A percentile compares a stretch with the other conserved stretches of the same genome.
Evolutionary conservation across 23 tunicate species (phyloP).

Genomic region (Trididemnum miniatum): DNA sequence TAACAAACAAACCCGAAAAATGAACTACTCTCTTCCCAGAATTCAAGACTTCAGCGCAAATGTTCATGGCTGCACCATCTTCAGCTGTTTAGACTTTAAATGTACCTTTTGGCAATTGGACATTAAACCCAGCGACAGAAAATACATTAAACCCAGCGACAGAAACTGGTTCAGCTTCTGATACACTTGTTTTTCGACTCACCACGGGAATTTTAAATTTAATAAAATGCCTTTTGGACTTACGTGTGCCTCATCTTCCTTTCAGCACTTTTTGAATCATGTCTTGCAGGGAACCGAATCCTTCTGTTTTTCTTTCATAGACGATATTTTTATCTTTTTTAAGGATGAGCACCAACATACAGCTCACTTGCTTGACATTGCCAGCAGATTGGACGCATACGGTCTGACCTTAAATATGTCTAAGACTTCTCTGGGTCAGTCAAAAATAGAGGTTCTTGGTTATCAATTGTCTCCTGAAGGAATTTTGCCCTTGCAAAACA

Average conservation of each 20-base stretch:
- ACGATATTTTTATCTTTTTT: neutral
- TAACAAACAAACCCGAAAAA: neutral
- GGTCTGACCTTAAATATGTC: neutral
- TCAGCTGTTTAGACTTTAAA: conserved; percentile 1
- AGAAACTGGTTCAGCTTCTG: too few relatives aligned
- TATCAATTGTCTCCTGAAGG: neutral
- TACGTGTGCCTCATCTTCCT: neutral
- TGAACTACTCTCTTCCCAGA: neutral
- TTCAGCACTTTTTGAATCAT: neutral
- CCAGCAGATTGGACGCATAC: neutral
- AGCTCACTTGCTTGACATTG: neutral
- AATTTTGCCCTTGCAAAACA: neutral
- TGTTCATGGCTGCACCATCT: neutral
- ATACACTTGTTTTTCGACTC: neutral
- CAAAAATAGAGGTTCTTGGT: neutral
- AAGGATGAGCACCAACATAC: neutral
- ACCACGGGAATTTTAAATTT: neutral
- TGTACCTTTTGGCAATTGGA: neutral
- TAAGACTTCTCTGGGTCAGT: neutral
- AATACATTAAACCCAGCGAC: too few relatives aligned
- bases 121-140: neutral
- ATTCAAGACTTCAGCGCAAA: neutral
- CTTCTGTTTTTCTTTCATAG: neutral
- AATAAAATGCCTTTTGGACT: neutral
- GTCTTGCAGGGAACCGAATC: neutral